Conservation (phyloP, 1,140 invertebrate genomes). For the Micrasema longulum region DNA sequence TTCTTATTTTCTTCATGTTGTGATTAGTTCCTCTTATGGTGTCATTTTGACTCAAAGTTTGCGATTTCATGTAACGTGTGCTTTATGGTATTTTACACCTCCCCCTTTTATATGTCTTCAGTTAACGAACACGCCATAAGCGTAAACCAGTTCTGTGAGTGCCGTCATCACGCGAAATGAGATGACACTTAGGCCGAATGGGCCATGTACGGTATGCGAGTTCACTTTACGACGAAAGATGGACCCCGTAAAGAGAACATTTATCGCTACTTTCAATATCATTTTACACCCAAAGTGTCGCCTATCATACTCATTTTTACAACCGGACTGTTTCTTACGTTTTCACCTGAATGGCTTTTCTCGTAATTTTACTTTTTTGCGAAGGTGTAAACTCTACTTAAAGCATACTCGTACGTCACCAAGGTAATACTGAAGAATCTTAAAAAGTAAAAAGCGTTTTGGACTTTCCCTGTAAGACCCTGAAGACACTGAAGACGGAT, state of each 20-base stretch:
- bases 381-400: too few species aligned
- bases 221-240: conserved; percentile 7
- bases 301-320: conserved; percentile 16
- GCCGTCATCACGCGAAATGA: conserved; percentile 25
- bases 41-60: conserved; percentile 1
- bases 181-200: conserved; percentile 18
- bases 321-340: background rate
- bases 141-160: conserved; percentile 14
- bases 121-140: conserved; percentile 26
- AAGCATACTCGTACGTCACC: too few species aligned
- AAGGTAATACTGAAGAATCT: too few species aligned
- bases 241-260: conserved; percentile 24
- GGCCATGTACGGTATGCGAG: conserved; percentile 2
- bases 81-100: conserved; percentile 1
- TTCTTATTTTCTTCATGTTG: background rate
- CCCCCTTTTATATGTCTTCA: conserved; percentile 5
- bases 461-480: background rate
- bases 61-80: background rate
- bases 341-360: too few species aligned
- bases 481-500: background rate
- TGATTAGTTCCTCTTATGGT: background rate
- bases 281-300: conserved; percentile 22
- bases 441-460: background rate
- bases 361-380: too few species aligned
- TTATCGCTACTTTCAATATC: conserved; percentile 23